Conservation (phyloP, 2,888 invertebrate genomes). For the Cepaea hortensis region DNA sequence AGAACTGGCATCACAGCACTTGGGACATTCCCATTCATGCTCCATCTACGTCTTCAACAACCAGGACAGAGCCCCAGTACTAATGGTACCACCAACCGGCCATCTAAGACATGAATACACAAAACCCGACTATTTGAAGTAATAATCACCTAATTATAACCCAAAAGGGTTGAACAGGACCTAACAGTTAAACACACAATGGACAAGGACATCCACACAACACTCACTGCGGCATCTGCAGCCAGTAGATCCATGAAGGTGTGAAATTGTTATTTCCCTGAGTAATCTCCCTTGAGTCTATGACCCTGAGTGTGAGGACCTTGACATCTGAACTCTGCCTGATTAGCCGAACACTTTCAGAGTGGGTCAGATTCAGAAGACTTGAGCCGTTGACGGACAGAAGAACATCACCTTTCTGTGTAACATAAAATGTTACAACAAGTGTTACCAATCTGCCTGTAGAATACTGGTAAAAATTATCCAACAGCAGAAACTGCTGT, state of each 20-base stretch:
- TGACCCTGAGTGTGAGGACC: conserved; percentile 74
- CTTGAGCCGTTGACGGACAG: conserved; percentile 76
- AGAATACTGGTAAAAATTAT: not conserved
- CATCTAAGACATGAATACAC: too few species aligned
- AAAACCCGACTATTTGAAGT: too few species aligned
- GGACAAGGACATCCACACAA: not conserved
- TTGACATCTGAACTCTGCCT: conserved; percentile 74
- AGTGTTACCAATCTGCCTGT: not conserved
- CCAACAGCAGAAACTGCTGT: not conserved
- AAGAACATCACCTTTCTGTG: conserved; percentile 78
- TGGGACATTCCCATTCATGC: too few species aligned
- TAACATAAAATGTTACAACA: not conserved
- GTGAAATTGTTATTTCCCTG: conserved; percentile 76
- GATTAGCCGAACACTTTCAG: conserved; percentile 77
- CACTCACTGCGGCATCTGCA: conserved; percentile 76
- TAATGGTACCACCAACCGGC: too few species aligned
- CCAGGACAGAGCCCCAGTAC: too few species aligned
- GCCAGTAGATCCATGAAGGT: conserved; percentile 78
- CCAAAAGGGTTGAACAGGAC: too few species aligned
- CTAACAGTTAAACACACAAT: too few species aligned
- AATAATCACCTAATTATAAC: too few species aligned
- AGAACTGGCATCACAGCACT: too few species aligned
- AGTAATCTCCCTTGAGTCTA: conserved; percentile 77
- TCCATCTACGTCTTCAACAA: too few species aligned
- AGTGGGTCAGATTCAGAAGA: conserved; percentile 76